Base-by-base conservation (phyloP, 2,888 invertebrate species). In the Meiosimyza decipiens region DNA sequence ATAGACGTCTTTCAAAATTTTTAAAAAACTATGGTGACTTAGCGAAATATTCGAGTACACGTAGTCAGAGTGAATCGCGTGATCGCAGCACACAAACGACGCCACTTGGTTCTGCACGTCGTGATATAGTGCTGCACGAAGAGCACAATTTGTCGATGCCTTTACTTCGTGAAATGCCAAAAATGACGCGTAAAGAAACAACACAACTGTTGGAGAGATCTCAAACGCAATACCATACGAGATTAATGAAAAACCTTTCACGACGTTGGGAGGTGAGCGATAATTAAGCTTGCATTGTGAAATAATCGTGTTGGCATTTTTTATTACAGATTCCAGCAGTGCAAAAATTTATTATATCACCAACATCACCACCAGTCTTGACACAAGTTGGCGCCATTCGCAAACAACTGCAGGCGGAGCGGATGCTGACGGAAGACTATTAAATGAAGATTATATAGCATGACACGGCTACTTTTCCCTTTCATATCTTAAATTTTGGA, bases 301-400 rank as follows among this genome's bases (percentile, higher is more conserved):
- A 16, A 40, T 16, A 12, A 47, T 40, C 33, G 12, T 9, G 15
- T 15, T 65, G 65, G 28, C 50, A 63, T n/a, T 40, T 49, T 40
- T 62, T 70, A 6, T n/a, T 62, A 87, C 84, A 91, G 88, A 89
- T 92, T 72, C 92, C 92, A 0, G 91, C 88, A 0, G 91, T 92
- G n/a, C 91, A 92, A 73, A 85, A 84, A 74, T 82, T 82, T 52
- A 82, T 80, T 0, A 79, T 86, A 65, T 83, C 86, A 18, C 75
- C 79, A 2, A 79, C 78, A 62, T 83, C 84, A 11, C 86, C 86
- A 3, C 82, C 90, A 70, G 91, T 92, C 73, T 80, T 92, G 75
- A 92, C 92, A 0, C 92, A 92, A 81, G 83, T 92, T 52, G 92
- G 92, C 1, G 91, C 92, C 15, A 92, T 92, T 72, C 84, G 92